Conservation (phyloP, 2,888 invertebrate genomes). For the Cryptocheilus praepositus region DNA sequence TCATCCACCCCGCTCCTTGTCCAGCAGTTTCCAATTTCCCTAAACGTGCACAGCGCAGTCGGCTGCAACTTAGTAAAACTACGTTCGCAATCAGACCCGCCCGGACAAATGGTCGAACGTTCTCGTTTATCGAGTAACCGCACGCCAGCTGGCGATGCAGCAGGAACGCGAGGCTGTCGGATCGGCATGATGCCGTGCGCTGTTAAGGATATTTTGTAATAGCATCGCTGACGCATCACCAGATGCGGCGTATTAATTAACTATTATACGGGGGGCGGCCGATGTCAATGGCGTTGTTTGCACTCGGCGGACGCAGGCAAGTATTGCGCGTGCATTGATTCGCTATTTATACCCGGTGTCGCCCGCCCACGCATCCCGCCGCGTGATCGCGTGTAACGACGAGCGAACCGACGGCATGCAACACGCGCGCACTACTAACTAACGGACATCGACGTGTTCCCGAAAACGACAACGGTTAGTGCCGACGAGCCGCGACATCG, state of each 20-base stretch:
- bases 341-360: too few species aligned
- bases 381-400: too few species aligned
- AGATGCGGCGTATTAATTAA: constrained; percentile 5
- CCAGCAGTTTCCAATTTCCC: too few species aligned
- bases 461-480: constrained; percentile 38
- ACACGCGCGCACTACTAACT: too few species aligned
- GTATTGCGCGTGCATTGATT: too few species aligned
- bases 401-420: too few species aligned
- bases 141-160: too few species aligned
- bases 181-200: too few species aligned
- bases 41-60: too few species aligned
- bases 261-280: neutral
- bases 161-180: too few species aligned
- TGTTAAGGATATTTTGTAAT: constrained; percentile 5
- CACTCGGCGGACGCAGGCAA: neutral
- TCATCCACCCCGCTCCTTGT: too few species aligned
- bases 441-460: constrained; percentile 6
- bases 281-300: constrained; percentile 6
- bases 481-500: constrained; percentile 25
- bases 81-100: neutral
- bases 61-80: neutral
- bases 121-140: neutral
- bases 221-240: neutral
- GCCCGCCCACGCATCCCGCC: too few species aligned
- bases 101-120: neutral